phyloP scores from a whole-genome alignment of 2,888 invertebrate genomes.

The Phaedon cochleariae region DNA sequence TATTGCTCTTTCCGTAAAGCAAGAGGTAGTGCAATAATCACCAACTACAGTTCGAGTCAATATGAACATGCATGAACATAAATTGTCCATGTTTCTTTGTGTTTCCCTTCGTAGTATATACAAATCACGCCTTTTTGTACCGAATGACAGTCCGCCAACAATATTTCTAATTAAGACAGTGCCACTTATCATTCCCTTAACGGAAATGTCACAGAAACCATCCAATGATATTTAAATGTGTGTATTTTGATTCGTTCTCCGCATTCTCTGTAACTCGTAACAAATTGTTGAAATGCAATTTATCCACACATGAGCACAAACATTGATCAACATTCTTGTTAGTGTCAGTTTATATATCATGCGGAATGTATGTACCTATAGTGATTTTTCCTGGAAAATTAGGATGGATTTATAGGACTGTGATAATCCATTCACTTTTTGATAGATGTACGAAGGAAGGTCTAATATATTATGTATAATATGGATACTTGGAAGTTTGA shows the following conservation, averaged over 20 bases:
- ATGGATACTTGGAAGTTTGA: too few species aligned
- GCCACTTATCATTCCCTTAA: slow-evolving; percentile 2
- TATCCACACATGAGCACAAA: not conserved
- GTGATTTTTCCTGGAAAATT: not conserved
- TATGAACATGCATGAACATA: not conserved
- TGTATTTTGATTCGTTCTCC: slow-evolving; percentile 10
- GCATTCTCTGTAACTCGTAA: slow-evolving; percentile 10
- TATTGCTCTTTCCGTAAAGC: too few species aligned
- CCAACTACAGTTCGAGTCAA: not conserved
- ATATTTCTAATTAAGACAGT: not conserved
- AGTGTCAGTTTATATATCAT: slow-evolving; percentile 17
- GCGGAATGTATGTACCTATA: not conserved
- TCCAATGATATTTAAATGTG: slow-evolving; percentile 4
- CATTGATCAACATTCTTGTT: slow-evolving; percentile 17
- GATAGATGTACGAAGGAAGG: not conserved
- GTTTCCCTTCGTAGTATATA: not conserved
- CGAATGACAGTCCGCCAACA: not conserved
- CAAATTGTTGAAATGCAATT: slow-evolving; percentile 10
- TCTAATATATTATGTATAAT: too few species aligned
- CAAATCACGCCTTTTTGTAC: not conserved
- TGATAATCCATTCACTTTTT: not conserved
- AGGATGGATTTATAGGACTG: not conserved
- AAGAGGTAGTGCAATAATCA: too few species aligned
- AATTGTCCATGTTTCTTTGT: not conserved
- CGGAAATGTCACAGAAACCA: slow-evolving; percentile 14